These are phyloP conservation scores for Clanis bilineata DNA, from an alignment of 2,888 invertebrate genomes.

Conservation along the genomic window DNA sequence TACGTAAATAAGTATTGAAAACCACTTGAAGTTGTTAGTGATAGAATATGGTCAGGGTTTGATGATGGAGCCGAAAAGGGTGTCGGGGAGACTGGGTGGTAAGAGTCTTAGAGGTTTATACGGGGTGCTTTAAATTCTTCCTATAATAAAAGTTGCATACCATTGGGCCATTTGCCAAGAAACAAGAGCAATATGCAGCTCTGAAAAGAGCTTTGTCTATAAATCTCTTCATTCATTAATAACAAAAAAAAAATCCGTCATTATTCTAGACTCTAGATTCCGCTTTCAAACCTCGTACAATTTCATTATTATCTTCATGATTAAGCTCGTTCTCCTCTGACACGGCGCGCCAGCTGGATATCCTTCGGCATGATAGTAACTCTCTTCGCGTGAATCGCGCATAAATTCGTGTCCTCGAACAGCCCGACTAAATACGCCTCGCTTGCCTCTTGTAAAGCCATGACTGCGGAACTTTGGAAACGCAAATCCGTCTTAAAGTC, in stretches of 20 bases:
- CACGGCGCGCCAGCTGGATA: constrained; percentile 61
- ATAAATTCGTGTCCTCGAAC: constrained; percentile 90
- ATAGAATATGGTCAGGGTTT: no score
- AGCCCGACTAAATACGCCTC: constrained; percentile 85
- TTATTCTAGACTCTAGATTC: neutral
- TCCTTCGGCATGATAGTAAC: constrained; percentile 74
- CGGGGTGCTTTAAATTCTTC: no score
- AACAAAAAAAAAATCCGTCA: constrained; percentile 7
- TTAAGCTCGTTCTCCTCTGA: constrained; percentile 65
- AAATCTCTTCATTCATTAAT: constrained; percentile 22
- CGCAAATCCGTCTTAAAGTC: constrained; percentile 88
- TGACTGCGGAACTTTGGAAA: constrained; percentile 87
- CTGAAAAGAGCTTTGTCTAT: constrained; percentile 76
- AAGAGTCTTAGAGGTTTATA: no score
- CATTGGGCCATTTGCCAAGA: constrained; percentile 22
- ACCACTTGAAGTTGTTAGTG: no score
- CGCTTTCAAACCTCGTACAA: neutral
- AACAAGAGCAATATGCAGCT: constrained; percentile 50
- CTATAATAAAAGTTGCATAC: no score
- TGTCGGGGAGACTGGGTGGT: no score
- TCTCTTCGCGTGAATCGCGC: constrained; percentile 86
- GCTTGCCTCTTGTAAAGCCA: constrained; percentile 84
- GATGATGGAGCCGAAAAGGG: no score
- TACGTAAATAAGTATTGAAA: no score
- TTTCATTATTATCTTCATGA: constrained; percentile 7